phyloP scores from a whole-genome alignment of 2,888 invertebrate species.

The Dascillus cervinus region DNA sequence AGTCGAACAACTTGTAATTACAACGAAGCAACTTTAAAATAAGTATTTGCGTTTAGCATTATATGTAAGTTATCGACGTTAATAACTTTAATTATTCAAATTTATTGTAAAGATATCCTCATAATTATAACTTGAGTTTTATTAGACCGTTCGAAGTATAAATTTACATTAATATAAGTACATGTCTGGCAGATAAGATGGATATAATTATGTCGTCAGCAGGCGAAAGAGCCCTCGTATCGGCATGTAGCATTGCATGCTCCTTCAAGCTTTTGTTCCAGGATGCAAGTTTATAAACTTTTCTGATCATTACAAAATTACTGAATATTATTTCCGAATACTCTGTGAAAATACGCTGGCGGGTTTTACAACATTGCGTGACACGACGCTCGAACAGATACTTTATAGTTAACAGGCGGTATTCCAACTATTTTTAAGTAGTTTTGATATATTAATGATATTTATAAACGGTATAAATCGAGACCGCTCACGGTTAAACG shows the following conservation, averaged over 20 bases:
- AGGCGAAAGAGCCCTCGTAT: constrained; percentile 8
- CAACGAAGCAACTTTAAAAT: too few relatives aligned
- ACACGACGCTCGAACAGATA: constrained; percentile 13
- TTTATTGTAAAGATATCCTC: constrained; percentile 4
- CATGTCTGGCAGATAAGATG: constrained; percentile 6
- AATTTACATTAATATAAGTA: constrained; percentile 10
- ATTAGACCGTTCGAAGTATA: constrained; percentile 9
- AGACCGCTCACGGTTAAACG: constrained; percentile 22
- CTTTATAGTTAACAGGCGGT: constrained; percentile 18
- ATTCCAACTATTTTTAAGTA: constrained; percentile 20
- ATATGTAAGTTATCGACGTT: constrained; percentile 6
- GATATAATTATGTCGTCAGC: constrained; percentile 12
- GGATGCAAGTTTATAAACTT: neutral
- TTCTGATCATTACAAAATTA: too few relatives aligned
- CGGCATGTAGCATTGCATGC: constrained; percentile 5
- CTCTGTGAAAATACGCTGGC: constrained; percentile 5
- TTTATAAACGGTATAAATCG: constrained; percentile 28
- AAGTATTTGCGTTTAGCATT: too few relatives aligned
- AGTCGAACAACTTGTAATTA: too few relatives aligned
- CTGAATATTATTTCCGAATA: too few relatives aligned
- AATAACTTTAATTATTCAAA: constrained; percentile 9
- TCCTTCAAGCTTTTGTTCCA: neutral
- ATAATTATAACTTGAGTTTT: constrained; percentile 8
- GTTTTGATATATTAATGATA: constrained; percentile 27
- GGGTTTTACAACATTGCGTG: constrained; percentile 9